These are phyloP conservation scores for Diloba caeruleocephala DNA, from an alignment of 2,888 invertebrate species.

Conservation along the genomic window DNA sequence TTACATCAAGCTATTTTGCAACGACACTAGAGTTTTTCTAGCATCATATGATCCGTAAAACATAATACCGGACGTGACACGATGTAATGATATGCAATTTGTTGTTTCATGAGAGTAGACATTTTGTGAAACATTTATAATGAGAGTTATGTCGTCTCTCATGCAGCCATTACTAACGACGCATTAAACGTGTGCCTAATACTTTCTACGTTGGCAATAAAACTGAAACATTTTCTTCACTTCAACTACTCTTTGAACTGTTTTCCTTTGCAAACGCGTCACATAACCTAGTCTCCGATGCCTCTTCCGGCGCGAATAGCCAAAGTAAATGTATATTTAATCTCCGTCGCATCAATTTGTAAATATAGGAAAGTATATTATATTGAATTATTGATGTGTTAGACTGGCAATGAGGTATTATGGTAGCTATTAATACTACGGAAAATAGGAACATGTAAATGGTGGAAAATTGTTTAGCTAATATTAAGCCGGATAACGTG, in stretches of 20 bases:
- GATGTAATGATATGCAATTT: slow-evolving; percentile 62
- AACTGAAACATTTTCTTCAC: slow-evolving; percentile 19
- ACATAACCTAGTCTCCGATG: slow-evolving; percentile 29
- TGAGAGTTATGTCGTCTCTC: slow-evolving; percentile 12
- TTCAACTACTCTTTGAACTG: slow-evolving; percentile 15
- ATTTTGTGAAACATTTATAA: slow-evolving; percentile 47
- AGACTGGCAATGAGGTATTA: slow-evolving; percentile 1
- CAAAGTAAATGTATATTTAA: slow-evolving; percentile 36
- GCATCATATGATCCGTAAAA: slow-evolving; percentile 56
- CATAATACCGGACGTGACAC: slow-evolving; percentile 63
- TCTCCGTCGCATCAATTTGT: slow-evolving; percentile 12
- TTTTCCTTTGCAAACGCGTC: slow-evolving; percentile 26
- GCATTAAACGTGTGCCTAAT: background rate
- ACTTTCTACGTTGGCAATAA: slow-evolving; percentile 23
- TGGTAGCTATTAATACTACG: background rate
- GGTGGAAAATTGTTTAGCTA: background rate
- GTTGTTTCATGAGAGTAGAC: slow-evolving; percentile 33
- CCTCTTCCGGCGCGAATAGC: slow-evolving; percentile 36
- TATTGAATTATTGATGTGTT: slow-evolving; percentile 6
- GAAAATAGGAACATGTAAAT: background rate
- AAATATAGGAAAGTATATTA: slow-evolving; percentile 13
- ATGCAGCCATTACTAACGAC: slow-evolving; percentile 5
- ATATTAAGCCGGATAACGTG: background rate
- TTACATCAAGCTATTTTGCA: slow-evolving; percentile 15
- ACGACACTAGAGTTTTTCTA: slow-evolving; percentile 45